Evolutionary conservation across 2,888 invertebrate species (phyloP).

Genomic region (Drosophila aldrichi): DNA sequence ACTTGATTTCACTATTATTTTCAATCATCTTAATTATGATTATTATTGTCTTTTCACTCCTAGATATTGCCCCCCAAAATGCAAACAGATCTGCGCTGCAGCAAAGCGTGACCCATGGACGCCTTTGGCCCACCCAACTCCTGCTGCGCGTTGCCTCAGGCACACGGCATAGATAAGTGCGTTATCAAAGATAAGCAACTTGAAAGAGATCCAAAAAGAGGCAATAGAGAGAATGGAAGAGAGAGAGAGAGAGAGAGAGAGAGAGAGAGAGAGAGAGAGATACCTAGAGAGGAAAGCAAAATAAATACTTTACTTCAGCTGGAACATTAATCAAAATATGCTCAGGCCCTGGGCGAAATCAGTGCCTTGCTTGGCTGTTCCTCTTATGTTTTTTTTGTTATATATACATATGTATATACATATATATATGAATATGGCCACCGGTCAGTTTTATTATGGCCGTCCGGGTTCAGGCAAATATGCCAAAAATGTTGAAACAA

Average conservation of each 20-base stretch:
- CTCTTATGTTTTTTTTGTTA: neutral
- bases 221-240: neutral
- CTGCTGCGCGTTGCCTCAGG: neutral
- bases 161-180: constrained; percentile 2
- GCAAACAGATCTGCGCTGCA: neutral
- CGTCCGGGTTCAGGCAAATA: constrained; percentile 45
- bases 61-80: neutral
- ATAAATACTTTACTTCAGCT: neutral
- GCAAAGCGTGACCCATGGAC: neutral
- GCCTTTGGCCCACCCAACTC: no score
- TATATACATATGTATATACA: constrained; percentile 1
- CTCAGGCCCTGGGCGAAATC: constrained; percentile 1
- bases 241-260: neutral
- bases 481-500: constrained; percentile 52
- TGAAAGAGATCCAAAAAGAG: constrained; percentile 6
- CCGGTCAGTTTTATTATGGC: constrained; percentile 33
- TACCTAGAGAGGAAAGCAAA: neutral
- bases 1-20: neutral
- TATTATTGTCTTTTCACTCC: neutral
- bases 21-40: neutral
- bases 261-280: neutral
- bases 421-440: constrained; percentile 2
- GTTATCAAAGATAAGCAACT: constrained; percentile 13
- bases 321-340: constrained; percentile 13
- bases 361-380: neutral